These are phyloP conservation scores for Delphinus delphis DNA, from an alignment of 2,113 vertebrate genomes.

Conservation along the genomic window DNA sequence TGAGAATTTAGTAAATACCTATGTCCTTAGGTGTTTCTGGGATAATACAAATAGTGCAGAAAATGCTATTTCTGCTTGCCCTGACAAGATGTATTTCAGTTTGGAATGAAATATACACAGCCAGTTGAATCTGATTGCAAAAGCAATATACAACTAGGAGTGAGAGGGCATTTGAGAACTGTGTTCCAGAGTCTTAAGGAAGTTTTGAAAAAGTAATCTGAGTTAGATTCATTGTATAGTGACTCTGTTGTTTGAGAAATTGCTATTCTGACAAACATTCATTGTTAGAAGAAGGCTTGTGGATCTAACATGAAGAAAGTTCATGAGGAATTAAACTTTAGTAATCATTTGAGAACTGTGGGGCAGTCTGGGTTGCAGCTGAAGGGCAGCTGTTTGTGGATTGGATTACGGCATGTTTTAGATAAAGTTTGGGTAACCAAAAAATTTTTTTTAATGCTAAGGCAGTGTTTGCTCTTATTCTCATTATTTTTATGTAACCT, in stretches of 20 bases:
- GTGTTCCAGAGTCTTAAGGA: not conserved
- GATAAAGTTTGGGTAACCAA: constrained; percentile 4
- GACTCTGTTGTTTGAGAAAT: constrained; percentile 31
- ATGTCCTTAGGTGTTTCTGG: not conserved
- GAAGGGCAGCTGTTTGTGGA: constrained; percentile 59
- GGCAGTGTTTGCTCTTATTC: constrained; percentile 17
- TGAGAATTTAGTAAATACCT: not conserved
- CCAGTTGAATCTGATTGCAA: constrained; percentile 38
- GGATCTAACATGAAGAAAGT: constrained; percentile 24
- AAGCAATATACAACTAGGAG: not conserved
- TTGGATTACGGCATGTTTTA: constrained; percentile 49
- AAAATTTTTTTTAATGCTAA: not conserved
- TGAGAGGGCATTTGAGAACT: not conserved
- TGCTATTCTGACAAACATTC: constrained; percentile 28
- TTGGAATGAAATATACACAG: constrained; percentile 17
- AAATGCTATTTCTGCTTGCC: constrained; percentile 22
- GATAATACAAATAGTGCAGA: not conserved
- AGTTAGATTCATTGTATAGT: constrained; percentile 2
- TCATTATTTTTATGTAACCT: constrained; percentile 32
- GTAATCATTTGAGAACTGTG: constrained; percentile 56
- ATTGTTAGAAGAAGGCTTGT: constrained; percentile 58
- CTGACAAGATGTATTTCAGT: constrained; percentile 15
- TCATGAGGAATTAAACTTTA: constrained; percentile 31
- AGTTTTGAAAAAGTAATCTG: constrained; percentile 21
- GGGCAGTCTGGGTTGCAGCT: constrained; percentile 11